These are phyloP conservation scores for Terrapene triunguis DNA, from an alignment of 2,113 vertebrate genomes.

Conservation along the genomic window DNA sequence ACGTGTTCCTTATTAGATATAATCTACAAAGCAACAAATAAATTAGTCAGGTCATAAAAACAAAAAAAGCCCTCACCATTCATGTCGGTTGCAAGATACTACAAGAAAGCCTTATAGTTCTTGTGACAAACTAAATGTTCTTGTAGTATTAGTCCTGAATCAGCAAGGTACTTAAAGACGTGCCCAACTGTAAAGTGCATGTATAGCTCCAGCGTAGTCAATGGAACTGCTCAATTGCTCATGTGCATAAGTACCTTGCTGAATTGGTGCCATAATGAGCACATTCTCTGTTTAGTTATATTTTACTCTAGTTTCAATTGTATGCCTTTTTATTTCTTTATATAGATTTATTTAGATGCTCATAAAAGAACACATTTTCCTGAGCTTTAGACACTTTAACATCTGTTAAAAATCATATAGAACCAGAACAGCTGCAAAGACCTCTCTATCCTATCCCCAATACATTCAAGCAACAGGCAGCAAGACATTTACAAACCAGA, in stretches of 20 bases:
- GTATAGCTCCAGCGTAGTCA: not conserved
- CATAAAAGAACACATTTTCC: not conserved
- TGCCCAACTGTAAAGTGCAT: not conserved
- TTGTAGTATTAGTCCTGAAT: not conserved
- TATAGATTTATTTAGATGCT: not conserved
- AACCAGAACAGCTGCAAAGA: rapidly evolving
- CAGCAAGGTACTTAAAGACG: not conserved
- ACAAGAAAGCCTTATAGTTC: not conserved
- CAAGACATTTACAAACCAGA: not conserved
- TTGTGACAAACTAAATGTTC: not conserved
- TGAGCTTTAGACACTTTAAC: not conserved
- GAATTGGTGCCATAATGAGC: not conserved
- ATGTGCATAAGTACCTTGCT: not conserved
- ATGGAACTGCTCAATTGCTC: not conserved
- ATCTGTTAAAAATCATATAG: not conserved
- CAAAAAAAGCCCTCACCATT: not conserved
- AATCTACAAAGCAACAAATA: not conserved
- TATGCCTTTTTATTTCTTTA: not conserved
- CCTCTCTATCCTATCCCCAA: not conserved
- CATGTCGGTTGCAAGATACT: not conserved
- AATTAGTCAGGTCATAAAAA: not conserved
- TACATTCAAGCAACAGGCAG: not conserved
- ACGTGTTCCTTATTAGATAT: not conserved
- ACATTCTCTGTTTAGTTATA: not conserved
- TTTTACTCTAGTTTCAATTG: not conserved